These are phyloP conservation scores for Sphaeramia orbicularis DNA, from an alignment of 2,797 vertebrate species.

Conservation along the genomic window DNA sequence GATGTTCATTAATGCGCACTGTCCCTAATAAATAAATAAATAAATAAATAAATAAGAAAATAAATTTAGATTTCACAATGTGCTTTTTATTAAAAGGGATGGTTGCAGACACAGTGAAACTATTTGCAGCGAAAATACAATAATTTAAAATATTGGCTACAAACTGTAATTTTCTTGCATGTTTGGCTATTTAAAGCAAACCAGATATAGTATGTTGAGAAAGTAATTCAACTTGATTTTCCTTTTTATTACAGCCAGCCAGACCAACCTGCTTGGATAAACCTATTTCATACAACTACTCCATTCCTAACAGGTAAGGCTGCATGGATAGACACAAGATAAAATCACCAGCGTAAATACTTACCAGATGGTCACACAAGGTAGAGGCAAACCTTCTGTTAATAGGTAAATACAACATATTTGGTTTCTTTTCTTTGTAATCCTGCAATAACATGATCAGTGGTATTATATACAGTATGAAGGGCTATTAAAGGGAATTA, in stretches of 20 bases:
- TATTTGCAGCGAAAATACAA: background rate
- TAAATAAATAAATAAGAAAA: no score
- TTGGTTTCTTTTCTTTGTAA: slow-evolving; percentile 5
- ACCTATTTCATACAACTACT: slow-evolving; percentile 71
- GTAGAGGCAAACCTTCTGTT: background rate
- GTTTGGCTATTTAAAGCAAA: background rate
- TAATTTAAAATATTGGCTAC: background rate
- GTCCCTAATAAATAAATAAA: no score
- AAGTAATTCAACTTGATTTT: background rate
- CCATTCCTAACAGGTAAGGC: slow-evolving; percentile 84
- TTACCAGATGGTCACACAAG: background rate
- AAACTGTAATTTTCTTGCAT: background rate
- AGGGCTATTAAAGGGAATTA: background rate
- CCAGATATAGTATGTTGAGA: background rate
- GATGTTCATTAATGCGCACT: no score
- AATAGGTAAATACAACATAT: no score
- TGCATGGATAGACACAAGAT: background rate
- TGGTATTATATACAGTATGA: background rate
- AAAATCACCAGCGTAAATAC: no score
- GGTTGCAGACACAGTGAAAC: background rate
- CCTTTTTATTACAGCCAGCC: slow-evolving; percentile 64
- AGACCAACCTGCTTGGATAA: slow-evolving; percentile 78
- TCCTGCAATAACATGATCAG: background rate
- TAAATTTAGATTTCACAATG: background rate
- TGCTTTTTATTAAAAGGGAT: background rate